Evolutionary conservation across 2,797 vertebrate species (phyloP), one percentile per base, ranked within the genome.

Genomic region (Botia almorhae): DNA sequence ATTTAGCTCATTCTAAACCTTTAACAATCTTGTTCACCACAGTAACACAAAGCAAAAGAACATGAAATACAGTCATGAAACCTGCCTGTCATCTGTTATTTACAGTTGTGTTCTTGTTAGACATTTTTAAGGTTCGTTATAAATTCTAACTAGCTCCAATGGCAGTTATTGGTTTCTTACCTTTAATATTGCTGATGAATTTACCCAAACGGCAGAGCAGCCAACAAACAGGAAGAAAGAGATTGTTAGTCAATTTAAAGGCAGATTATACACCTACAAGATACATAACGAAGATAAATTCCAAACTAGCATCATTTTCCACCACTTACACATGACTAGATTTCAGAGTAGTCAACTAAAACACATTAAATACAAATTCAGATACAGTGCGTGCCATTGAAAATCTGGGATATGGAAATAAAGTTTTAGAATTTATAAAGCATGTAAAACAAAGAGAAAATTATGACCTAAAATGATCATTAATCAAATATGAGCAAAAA

Each of bases 161-260:
- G 29, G 29, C 29, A 29, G 29, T 29, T 29, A 50, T 39, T 51
- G n/a, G 69, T 33, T 53, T 39, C 68, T 71, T 79, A 79, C 76
- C 76, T 79, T 79, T 1, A 64, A 48, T 39, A 63, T 55, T 39
- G 58, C 76, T 79, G 76, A 63, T 64, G n/a, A 70, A 64, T 53
- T 71, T 21, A 68, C 2, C 58, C 46, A 53, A 58, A 53, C 6
- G 43, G 48, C 63, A 55, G 50, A 55, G 11, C 14, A 71, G 68
- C 17, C 39, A 13, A 10, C 56, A 29, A 50, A 46, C 63, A 65
- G 7, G 16, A 61, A 50, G 26, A 76, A 69, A 48, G 11, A 77
- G 2, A 46, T 33, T 33, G 60, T 19, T 56, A 71, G 23, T 51
- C n/a, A 4, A 56, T 60, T 56, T 36, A 5, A 71, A 36, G n/a